phyloP scores from a whole-genome alignment of 2,797 vertebrate genomes.

The Spea hammondii region DNA sequence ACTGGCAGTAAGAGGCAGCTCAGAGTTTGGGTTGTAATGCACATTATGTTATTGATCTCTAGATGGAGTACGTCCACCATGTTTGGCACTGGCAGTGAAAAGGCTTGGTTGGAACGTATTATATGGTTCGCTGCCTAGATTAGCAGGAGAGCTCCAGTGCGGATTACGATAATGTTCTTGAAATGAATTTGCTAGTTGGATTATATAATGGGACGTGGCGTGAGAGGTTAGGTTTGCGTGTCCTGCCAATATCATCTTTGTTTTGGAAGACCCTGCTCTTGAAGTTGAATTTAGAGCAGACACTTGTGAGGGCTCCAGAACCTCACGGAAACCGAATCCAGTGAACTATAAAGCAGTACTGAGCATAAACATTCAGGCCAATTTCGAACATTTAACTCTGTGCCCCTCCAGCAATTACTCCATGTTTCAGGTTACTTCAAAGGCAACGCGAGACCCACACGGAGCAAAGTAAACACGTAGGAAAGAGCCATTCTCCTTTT shows the following conservation, averaged over 20 bases:
- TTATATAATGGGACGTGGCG: constrained; percentile 13
- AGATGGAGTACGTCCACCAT: too few relatives aligned
- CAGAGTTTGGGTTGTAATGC: too few relatives aligned
- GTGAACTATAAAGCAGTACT: constrained; percentile 10
- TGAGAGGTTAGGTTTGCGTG: neutral
- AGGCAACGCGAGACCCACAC: too few relatives aligned
- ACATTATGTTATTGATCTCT: too few relatives aligned
- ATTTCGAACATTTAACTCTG: neutral
- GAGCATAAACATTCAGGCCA: neutral
- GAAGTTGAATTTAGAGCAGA: neutral
- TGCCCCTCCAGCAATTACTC: neutral
- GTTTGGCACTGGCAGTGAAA: too few relatives aligned
- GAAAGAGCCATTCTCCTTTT: too few relatives aligned
- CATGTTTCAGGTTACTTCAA: neutral
- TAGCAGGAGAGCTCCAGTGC: neutral
- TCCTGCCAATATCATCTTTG: constrained; percentile 37
- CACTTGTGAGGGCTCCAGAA: neutral
- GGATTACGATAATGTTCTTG: constrained; percentile 15
- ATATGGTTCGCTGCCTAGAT: too few relatives aligned
- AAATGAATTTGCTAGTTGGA: constrained; percentile 21
- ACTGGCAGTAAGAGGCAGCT: too few relatives aligned
- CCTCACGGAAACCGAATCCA: constrained; percentile 16
- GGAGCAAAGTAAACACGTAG: neutral
- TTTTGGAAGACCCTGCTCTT: constrained; percentile 8
- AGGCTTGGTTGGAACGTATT: too few relatives aligned